Base-by-base conservation (phyloP, 2,888 invertebrate species). In the Phytoseiulus persimilis region DNA sequence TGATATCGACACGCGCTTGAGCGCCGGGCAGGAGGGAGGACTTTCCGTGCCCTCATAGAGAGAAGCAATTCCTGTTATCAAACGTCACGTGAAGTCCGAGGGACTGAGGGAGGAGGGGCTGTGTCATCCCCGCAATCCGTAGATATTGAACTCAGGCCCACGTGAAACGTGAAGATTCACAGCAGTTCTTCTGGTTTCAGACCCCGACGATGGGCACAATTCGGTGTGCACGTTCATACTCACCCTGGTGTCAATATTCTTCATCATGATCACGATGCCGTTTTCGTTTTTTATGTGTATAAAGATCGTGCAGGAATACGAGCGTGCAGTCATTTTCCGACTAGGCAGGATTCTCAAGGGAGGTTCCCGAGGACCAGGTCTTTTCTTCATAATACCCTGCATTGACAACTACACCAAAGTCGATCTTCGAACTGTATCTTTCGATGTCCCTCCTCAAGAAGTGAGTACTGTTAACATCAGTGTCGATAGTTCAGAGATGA, bases 391-490 rank as follows among this genome's bases (percentile, higher is more conserved):
- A 1, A 89, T 83, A 31, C 83, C 89, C 9, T 89, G 83, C 32
- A 83, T 89, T 32, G 89, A 83, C 32, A 83, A 83, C 18, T 83
- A 89, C 32, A 83, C 89, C 11, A 90, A 90, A 89, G 92, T 92
- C 28, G 92, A 92, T 90, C 91, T 92, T 90, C 91, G 92, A 90
- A 92, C 92, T 18, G 92, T 93, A 89, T 93, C 93, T 1, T 93
- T 93, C 91, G 93, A 93, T 91, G 93, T 93, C 0, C 93, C 93
- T 5, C 92, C 93, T 39, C 93, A 93, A 90, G 92, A 92, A 91
- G 92, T 92, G 90, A 90, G 91, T 89, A 84, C 23, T 32, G 9
- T 32, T 90, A n/a, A n/a, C n/a, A n/a, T n/a, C n/a, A n/a, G n/a
- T n/a, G n/a, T n/a, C n/a, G n/a, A n/a, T n/a, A n/a, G n/a, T n/a